Conservation (phyloP, 2,113 vertebrate genomes). For the Nannospalax galili region DNA sequence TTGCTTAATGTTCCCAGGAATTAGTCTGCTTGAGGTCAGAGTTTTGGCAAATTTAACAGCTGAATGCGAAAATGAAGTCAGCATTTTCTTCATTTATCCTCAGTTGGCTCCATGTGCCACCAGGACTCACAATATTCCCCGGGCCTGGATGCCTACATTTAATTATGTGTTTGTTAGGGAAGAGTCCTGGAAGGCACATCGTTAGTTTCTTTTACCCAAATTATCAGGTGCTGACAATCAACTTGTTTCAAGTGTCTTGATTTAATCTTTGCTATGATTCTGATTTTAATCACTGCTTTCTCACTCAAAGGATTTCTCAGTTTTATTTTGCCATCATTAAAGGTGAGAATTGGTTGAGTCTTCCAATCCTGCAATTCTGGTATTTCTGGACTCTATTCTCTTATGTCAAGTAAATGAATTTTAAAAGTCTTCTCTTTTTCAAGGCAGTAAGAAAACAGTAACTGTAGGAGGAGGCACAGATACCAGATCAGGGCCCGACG, state of each 20-base stretch:
- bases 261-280: neutral
- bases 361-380: neutral
- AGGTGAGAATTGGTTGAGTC: neutral
- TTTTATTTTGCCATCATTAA: neutral
- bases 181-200: neutral
- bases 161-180: neutral
- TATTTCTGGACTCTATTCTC: neutral
- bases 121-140: neutral
- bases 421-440: neutral
- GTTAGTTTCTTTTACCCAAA: neutral
- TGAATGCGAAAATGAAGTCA: neutral
- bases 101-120: neutral
- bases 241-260: neutral
- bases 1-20: neutral
- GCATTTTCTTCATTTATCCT: neutral
- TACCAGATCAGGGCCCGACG: too few species aligned
- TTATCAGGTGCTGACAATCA: neutral
- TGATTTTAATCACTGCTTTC: conserved; percentile 28
- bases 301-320: neutral
- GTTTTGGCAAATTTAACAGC: neutral
- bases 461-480: too few species aligned
- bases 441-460: neutral
- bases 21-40: neutral
- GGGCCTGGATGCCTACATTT: neutral
- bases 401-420: neutral